Base-by-base conservation (phyloP, 2,888 invertebrate species). In the Athalia circularis region DNA sequence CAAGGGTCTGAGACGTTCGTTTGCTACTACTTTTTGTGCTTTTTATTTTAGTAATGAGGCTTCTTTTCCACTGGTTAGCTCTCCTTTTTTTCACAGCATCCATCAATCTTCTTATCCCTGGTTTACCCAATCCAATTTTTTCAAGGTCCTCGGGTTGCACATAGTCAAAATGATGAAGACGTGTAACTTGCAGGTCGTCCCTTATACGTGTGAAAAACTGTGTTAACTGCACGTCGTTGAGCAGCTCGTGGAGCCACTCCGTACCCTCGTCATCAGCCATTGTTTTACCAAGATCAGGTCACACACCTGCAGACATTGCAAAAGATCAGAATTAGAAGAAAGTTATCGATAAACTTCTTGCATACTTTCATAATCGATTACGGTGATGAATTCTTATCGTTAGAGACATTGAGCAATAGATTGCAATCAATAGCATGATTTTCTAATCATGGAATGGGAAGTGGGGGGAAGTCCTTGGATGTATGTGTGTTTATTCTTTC, bases 71-170 rank as follows among this genome's bases (percentile, higher is more conserved):
- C 86, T 96, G 93, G 81, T 95, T 94, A 0, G 95, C 92, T 85
- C 96, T 95, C 88, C 95, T 94, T 91, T 97, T 98, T 85, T 97
- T 96, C 1, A 98, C 96, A 9, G 97, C 95, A 91, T 98, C 98
- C 88, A 99, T 91, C 11, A 99, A 92, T 77, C 99, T 93, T 54
- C 98, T 92, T 4, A 97, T 95, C 3, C 98, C 99, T 76, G 99
- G 99, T 89, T 96, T 97, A 70, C 98, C 97, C 88, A 99, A 93
- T 2, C 99, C 99, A 87, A 98, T 96, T 87, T 96, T 96, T 88
- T 98, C 98, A 87, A 99, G 92, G 91, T 99, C 99, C 84, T 98
- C 98, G 0, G 96, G 92, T 86, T 96, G 96, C n/a, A 99, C 99
- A 93, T 96, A 98, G 86, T 99, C 98, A 90, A 99, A 99, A 91